Evolutionary conservation across 92 coral and sea anemone genomes (phyloP), one percentile per base, ranked within the genome.

Genomic region (Zoanthus gigantus): DNA sequence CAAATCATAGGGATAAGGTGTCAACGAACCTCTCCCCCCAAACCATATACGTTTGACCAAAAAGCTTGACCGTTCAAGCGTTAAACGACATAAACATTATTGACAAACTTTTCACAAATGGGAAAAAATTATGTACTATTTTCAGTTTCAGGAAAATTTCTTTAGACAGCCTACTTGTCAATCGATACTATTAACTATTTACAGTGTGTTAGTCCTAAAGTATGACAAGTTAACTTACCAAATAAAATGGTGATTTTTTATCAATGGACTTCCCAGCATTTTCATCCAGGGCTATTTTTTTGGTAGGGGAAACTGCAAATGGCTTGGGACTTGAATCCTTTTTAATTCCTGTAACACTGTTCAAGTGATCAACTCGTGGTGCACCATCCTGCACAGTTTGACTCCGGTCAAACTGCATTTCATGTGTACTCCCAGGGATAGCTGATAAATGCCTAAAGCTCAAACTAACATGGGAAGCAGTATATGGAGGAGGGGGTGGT

Each of bases 401-500:
- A 18, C 50, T 79, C 28, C 7, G 72, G 16, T 81, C 85, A 81
- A n/a, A 8, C 74, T 50, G 66, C 45, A 65, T 29, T 63, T 81
- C 85, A 66, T 81, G 85, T 6, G 60, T 57, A 29, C 60, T 67
- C 28, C 76, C 58, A 31, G 42, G 74, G 8, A 46, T 29, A 63
- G 74, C 60, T 65, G 75, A 23, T 44, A 81, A 14, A 57, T 81
- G 85, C 58, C 75, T 67, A 7, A 81, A 81, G 47, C 65, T 81
- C 14, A 71, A 46, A 42, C 85, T 81, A 66, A 81, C 74, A 81
- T 65, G 85, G 2, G 85, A 52, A 8, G 85, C 74, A 81, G 63
- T 81, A 61, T 81, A 94, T 16, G 96, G 98, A 18, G 92, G 94
- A 69, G 98, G 92, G 71, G 92, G 98, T 60, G 94, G 94, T 90